Conservation (phyloP, 2,113 vertebrate species). For the Corvus moneduloides region DNA sequence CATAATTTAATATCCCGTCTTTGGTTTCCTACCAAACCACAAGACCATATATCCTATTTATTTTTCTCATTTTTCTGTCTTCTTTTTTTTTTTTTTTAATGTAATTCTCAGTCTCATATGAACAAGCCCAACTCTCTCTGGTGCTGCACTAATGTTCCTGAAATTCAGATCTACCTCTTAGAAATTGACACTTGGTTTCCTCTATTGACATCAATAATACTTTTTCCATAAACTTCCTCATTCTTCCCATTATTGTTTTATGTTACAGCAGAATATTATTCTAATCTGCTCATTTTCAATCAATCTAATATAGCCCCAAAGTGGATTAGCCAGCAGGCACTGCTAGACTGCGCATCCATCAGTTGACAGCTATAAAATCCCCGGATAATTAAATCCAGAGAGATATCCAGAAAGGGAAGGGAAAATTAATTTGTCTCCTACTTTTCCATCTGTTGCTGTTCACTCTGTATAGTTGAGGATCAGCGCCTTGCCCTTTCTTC, state of each 20-base stretch:
- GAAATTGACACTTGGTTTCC: neutral
- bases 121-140: neutral
- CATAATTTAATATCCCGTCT: neutral
- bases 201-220: neutral
- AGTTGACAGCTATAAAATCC: conserved; percentile 13
- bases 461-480: neutral
- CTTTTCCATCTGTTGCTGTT: conserved; percentile 30
- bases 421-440: neutral
- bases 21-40: conserved; percentile 6
- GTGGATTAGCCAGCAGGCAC: conserved; percentile 36
- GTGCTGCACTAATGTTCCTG: neutral
- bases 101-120: neutral
- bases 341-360: conserved; percentile 1
- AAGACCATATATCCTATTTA: neutral
- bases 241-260: conserved; percentile 11
- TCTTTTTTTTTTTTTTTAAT: neutral
- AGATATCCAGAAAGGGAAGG: conserved; percentile 28
- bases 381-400: conserved; percentile 44
- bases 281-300: conserved; percentile 16
- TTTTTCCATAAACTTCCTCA: neutral
- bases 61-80: neutral
- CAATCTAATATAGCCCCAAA: conserved; percentile 23
- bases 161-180: neutral
- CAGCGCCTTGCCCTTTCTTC: neutral
- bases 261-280: neutral